Conservation (phyloP, 2,113 vertebrate genomes). For the Podiceps cristatus region DNA sequence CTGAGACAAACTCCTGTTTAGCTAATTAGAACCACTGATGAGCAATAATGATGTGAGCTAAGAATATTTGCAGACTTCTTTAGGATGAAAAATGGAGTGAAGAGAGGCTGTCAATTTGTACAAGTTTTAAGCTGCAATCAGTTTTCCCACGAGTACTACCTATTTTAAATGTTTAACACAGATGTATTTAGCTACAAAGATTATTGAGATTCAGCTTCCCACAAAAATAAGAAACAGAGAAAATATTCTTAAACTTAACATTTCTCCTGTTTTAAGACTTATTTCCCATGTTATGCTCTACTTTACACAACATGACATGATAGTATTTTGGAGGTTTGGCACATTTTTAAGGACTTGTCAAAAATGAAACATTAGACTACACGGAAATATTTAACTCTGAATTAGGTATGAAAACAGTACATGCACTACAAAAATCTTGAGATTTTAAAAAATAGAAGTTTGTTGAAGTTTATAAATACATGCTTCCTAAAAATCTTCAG, state of each 20-base stretch:
- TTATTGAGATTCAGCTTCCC: constrained; percentile 59
- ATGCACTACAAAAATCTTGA: constrained; percentile 3
- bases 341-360: constrained; percentile 76
- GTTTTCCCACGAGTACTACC: constrained; percentile 75
- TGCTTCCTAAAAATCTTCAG: constrained; percentile 26
- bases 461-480: not conserved
- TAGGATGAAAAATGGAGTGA: constrained; percentile 87
- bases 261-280: constrained; percentile 38
- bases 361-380: constrained; percentile 73
- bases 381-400: constrained; percentile 67
- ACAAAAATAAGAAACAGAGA: constrained; percentile 62
- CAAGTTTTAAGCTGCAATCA: constrained; percentile 79
- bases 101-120: constrained; percentile 81
- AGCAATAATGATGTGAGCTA: constrained; percentile 86
- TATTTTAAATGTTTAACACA: constrained; percentile 78
- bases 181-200: constrained; percentile 72
- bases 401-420: constrained; percentile 45
- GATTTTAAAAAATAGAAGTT: not conserved
- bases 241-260: constrained; percentile 73
- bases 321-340: constrained; percentile 70
- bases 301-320: constrained; percentile 54
- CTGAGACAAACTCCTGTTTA: constrained; percentile 85
- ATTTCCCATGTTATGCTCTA: constrained; percentile 35
- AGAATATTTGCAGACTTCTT: constrained; percentile 86
- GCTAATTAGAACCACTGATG: constrained; percentile 88